Percentiles rank a stretch among this genome's conserved stretches.
These are phyloP conservation scores for Cherax quadricarinatus DNA, from an alignment of 1,140 invertebrate genomes.

Conservation along the genomic window DNA sequence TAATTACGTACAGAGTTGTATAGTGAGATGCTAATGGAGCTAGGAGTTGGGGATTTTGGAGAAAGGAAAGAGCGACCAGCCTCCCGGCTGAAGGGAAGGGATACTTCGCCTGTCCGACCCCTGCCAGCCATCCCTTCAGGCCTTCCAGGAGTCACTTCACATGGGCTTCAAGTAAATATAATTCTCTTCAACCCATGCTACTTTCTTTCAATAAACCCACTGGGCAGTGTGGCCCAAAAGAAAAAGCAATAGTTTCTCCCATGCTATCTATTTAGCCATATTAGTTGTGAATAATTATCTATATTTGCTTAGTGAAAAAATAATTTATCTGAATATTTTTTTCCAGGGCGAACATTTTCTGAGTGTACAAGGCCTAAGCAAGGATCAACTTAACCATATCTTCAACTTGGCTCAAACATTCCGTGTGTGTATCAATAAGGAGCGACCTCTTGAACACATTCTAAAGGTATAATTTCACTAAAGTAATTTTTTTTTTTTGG, in stretches of 20 bases:
- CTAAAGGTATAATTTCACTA: slow-evolving; percentile 80
- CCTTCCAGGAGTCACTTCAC: slow-evolving; percentile 79
- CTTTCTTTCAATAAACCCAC: too few relatives aligned
- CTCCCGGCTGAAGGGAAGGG: neutral
- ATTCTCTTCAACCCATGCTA: too few relatives aligned
- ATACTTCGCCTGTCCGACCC: slow-evolving; percentile 73
- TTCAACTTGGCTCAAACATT: slow-evolving; percentile 96
- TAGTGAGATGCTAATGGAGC: slow-evolving; percentile 52
- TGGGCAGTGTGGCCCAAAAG: too few relatives aligned
- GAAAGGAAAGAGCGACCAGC: slow-evolving; percentile 25
- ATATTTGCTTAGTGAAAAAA: too few relatives aligned
- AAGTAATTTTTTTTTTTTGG: too few relatives aligned
- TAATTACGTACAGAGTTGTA: slow-evolving; percentile 39
- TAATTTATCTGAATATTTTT: too few relatives aligned
- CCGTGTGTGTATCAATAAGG: slow-evolving; percentile 88
- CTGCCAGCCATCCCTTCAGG: slow-evolving; percentile 77
- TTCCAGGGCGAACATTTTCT: slow-evolving; percentile 81
- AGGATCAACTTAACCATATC: slow-evolving; percentile 94
- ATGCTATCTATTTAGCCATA: too few relatives aligned
- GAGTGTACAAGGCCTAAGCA: slow-evolving; percentile 90
- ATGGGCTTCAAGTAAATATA: slow-evolving; percentile 53
- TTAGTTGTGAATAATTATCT: too few relatives aligned
- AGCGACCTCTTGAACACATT: slow-evolving; percentile 89
- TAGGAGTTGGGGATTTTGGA: slow-evolving; percentile 32
- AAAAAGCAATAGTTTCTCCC: too few relatives aligned